Evolutionary conservation across 2,797 vertebrate genomes (phyloP).

Genomic region (Thaleichthys pacificus): DNA sequence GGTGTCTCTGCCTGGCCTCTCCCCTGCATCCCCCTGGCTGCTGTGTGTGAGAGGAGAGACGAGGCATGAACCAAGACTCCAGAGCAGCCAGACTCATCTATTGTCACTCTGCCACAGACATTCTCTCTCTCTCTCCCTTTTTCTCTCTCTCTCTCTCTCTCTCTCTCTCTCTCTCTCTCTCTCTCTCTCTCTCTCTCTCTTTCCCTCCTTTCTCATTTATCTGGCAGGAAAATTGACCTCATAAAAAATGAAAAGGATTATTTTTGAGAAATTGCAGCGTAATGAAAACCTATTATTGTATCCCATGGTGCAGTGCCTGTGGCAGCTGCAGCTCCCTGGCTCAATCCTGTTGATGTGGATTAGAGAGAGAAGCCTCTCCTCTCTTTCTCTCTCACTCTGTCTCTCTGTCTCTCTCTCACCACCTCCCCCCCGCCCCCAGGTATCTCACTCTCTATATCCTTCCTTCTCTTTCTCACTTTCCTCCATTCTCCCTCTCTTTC

Average conservation of each 20-base stretch:
- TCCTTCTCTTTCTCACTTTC: conserved; percentile 42
- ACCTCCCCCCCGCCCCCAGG: not conserved
- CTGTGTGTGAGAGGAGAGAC: too few relatives aligned
- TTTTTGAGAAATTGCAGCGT: conserved; percentile 74
- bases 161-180: not conserved
- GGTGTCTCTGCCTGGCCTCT: not conserved
- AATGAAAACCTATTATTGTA: conserved; percentile 76
- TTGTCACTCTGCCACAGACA: not conserved
- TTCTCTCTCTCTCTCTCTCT: not conserved
- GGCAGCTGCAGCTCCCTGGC: conserved; percentile 44
- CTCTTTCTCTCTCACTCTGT: not conserved
- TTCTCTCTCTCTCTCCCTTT: not conserved
- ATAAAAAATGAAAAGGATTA: conserved; percentile 79
- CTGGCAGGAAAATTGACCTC: conserved; percentile 67
- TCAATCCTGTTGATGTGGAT: conserved; percentile 63
- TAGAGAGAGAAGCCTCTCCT: conserved; percentile 26
- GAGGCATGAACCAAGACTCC: too few relatives aligned
- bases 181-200: conserved; percentile 12
- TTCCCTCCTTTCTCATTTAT: conserved; percentile 23
- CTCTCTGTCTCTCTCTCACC: not conserved
- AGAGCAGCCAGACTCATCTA: too few relatives aligned
- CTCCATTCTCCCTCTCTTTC: conserved; percentile 32
- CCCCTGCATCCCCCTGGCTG: too few relatives aligned
- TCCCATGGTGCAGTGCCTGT: conserved; percentile 58
- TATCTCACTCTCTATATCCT: not conserved